A percentile compares a stretch with the other conserved stretches of the same genome.
These are phyloP conservation scores for Anseranas semipalmata DNA, from an alignment of 2,113 vertebrate species.

Conservation along the genomic window DNA sequence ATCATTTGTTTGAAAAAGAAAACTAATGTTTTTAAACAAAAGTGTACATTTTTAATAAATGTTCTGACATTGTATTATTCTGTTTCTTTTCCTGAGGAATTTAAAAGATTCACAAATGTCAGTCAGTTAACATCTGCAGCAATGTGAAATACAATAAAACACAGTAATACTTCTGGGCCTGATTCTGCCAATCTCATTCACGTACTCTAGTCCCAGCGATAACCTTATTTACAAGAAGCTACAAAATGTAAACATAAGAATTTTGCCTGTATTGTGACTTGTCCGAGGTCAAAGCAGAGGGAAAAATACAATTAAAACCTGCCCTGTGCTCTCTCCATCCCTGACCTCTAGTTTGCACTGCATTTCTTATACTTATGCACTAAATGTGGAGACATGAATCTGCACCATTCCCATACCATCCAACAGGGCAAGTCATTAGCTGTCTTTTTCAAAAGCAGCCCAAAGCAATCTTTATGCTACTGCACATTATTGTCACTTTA, in stretches of 20 bases:
- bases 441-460: slow-evolving; percentile 39
- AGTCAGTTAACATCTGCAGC: background rate
- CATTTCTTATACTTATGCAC: background rate
- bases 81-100: background rate
- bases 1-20: background rate
- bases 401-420: background rate
- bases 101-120: background rate
- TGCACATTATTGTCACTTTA: slow-evolving; percentile 58
- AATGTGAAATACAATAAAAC: background rate
- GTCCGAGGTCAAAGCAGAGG: background rate
- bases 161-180: background rate
- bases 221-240: background rate
- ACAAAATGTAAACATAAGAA: background rate
- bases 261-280: background rate
- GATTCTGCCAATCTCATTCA: background rate
- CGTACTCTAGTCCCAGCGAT: accelerated
- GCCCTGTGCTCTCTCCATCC: accelerated
- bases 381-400: background rate
- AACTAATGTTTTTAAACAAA: background rate
- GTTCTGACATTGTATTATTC: background rate
- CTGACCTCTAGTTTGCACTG: background rate
- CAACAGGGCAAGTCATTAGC: background rate
- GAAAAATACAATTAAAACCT: background rate
- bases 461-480: slow-evolving; percentile 63
- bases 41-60: background rate